phyloP scores from a whole-genome alignment of 2,888 invertebrate genomes.

The Eupeodes luniger region DNA sequence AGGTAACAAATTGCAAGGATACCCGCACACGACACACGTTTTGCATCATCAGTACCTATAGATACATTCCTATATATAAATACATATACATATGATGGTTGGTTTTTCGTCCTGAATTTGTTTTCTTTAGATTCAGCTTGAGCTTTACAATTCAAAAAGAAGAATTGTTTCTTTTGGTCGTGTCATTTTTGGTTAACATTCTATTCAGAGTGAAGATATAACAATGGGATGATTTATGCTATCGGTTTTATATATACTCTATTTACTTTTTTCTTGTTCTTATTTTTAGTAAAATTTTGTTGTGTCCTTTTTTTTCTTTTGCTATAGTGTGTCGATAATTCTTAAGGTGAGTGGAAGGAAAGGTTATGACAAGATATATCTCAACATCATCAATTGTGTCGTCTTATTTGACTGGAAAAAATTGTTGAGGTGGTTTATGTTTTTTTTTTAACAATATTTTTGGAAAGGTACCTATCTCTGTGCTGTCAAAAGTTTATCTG shows the following conservation, averaged over 20 bases:
- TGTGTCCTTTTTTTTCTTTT: slow-evolving; percentile 43
- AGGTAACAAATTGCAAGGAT: slow-evolving; percentile 75
- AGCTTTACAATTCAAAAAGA: neutral
- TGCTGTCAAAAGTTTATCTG: slow-evolving; percentile 73
- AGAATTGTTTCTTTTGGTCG: slow-evolving; percentile 26
- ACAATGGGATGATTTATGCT: slow-evolving; percentile 74
- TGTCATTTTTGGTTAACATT: slow-evolving; percentile 67
- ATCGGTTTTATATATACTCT: slow-evolving; percentile 31
- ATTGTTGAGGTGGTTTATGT: neutral
- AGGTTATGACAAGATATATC: slow-evolving; percentile 65
- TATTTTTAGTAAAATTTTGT: slow-evolving; percentile 26
- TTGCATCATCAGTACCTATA: neutral
- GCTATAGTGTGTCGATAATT: neutral
- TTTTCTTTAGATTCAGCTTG: slow-evolving; percentile 18
- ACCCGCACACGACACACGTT: slow-evolving; percentile 31
- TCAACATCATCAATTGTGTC: slow-evolving; percentile 69
- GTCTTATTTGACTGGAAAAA: slow-evolving; percentile 34
- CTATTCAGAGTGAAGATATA: slow-evolving; percentile 65
- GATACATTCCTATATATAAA: no score
- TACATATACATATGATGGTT: neutral
- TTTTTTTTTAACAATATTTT: neutral
- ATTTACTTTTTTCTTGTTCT: neutral
- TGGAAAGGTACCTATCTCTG: slow-evolving; percentile 26
- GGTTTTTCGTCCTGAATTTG: slow-evolving; percentile 22
- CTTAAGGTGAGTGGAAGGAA: slow-evolving; percentile 29